Evolutionary conservation across 2,888 invertebrate species (phyloP).

Genomic region (Lasioglossum morio): DNA sequence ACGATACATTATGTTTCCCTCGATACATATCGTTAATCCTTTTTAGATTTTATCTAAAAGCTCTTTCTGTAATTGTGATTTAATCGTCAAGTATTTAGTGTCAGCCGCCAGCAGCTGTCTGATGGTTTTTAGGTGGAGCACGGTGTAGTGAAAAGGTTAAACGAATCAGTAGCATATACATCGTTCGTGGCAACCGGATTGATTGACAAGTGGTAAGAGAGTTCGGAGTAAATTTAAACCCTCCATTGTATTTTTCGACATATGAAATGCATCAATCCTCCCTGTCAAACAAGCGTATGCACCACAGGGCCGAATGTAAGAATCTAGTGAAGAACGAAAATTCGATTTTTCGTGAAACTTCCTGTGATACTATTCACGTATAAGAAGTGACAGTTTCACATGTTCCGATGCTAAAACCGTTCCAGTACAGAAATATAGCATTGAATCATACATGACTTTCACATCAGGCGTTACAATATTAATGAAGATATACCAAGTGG

Average conservation of each 20-base stretch:
- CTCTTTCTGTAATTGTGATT: background rate
- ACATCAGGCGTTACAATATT: too few species aligned
- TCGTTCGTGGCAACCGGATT: background rate
- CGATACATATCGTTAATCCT: background rate
- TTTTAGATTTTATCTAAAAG: background rate
- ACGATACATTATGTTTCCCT: background rate
- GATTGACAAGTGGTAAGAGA: background rate
- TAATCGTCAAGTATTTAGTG: background rate
- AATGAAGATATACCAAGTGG: too few species aligned
- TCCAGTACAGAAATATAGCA: background rate
- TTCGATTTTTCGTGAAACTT: too few species aligned
- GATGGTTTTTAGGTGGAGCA: background rate
- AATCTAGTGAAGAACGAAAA: background rate
- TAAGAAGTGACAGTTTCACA: background rate
- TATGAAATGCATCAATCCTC: background rate
- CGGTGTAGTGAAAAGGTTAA: background rate
- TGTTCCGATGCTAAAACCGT: background rate
- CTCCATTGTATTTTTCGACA: background rate
- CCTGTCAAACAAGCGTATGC: background rate
- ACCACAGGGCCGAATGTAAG: background rate
- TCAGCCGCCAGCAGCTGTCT: background rate
- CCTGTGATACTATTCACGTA: too few species aligned
- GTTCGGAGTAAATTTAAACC: background rate
- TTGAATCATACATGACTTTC: background rate
- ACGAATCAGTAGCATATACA: background rate